Evolutionary conservation across 2,113 vertebrate genomes (phyloP).

Genomic region (Poicephalus meyeri): DNA sequence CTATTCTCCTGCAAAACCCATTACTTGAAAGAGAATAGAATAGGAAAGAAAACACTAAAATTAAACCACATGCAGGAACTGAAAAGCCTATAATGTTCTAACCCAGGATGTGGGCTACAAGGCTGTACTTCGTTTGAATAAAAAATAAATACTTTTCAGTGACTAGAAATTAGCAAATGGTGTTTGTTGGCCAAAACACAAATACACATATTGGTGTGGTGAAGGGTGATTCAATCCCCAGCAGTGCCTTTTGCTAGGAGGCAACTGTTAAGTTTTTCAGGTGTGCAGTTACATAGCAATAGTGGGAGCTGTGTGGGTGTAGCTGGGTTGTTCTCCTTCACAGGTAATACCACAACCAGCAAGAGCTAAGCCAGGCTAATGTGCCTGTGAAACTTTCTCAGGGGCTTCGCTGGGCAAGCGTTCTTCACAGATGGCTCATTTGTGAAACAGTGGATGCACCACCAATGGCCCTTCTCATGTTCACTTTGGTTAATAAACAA

Average conservation of each 20-base stretch:
- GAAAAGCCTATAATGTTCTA: neutral
- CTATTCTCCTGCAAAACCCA: neutral
- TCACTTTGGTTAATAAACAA: neutral
- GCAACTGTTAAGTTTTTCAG: neutral
- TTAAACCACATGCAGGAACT: neutral
- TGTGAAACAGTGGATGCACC: neutral
- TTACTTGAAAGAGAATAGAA: neutral
- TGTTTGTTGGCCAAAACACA: neutral
- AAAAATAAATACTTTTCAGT: neutral
- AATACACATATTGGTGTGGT: rapidly evolving
- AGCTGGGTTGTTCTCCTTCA: neutral
- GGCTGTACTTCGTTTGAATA: neutral
- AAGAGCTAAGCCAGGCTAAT: neutral
- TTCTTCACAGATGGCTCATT: neutral
- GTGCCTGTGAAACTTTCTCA: neutral
- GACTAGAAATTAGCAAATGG: neutral
- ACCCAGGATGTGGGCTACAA: neutral
- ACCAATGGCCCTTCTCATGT: neutral
- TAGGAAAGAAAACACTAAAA: neutral
- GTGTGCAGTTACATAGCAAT: neutral
- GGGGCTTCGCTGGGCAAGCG: neutral
- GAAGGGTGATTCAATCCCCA: neutral
- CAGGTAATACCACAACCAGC: neutral
- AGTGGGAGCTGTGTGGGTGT: neutral
- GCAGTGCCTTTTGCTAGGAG: neutral